phyloP scores from a whole-genome alignment of 2,113 vertebrate genomes.

The Strix aluco region DNA sequence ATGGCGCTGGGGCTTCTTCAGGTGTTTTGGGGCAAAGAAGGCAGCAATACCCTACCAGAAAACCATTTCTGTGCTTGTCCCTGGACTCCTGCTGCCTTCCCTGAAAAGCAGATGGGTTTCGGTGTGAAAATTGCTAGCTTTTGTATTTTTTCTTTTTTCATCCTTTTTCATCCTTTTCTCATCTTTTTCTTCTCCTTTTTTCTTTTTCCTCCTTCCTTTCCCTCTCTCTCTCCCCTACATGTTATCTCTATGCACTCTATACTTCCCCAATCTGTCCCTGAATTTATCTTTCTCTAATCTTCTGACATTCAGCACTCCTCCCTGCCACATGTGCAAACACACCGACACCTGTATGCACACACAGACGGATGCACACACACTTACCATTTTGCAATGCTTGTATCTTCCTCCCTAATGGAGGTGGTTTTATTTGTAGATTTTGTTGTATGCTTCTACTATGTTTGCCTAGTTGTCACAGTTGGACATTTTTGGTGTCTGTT shows the following conservation, averaged over 20 bases:
- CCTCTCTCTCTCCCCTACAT: rapidly evolving
- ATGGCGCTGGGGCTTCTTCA: rapidly evolving
- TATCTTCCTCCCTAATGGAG: background rate
- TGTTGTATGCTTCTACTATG: background rate
- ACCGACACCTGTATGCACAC: rapidly evolving
- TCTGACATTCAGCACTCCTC: background rate
- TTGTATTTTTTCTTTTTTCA: background rate
- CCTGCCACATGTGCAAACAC: background rate
- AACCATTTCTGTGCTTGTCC: background rate
- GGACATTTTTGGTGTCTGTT: background rate
- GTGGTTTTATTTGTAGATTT: background rate
- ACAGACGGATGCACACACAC: background rate
- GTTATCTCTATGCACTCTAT: background rate
- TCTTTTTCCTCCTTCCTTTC: background rate
- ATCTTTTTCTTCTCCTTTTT: background rate
- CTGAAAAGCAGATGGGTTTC: background rate
- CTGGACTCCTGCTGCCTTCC: background rate
- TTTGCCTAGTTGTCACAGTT: background rate
- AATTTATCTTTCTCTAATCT: background rate
- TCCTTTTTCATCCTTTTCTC: background rate
- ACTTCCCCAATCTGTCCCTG: background rate
- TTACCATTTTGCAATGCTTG: background rate
- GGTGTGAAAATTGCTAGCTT: background rate
- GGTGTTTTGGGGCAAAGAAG: background rate
- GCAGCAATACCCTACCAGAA: background rate